Base-by-base conservation (phyloP, 1,140 invertebrate genomes). In the Caenorhabditis briggsae region DNA sequence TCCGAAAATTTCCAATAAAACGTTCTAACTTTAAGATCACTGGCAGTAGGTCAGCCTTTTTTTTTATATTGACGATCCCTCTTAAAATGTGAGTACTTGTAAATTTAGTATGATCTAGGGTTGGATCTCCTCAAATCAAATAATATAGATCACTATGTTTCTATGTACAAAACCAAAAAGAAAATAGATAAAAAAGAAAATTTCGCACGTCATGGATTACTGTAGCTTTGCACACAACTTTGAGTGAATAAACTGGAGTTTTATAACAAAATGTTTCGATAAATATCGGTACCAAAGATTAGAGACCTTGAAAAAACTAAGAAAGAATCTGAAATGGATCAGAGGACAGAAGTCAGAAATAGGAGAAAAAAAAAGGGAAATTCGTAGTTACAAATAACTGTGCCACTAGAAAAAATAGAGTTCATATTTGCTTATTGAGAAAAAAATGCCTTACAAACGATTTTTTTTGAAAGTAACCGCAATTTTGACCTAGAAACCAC, bases 301-400 rank as follows among this genome's bases (percentile, higher is more conserved):
- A 78, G 16, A 78, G 70, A 48, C 18, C 46, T 78, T 78, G 46
- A 78, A 78, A 25, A 53, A 23, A 50, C 1, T 8, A 1, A 50
- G n/a, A 43, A 9, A 50, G 1, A 50, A 9, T 23, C 9, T 43
- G 2, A 78, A 78, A 78, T 11, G 23, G 23, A 78, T 23, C 11
- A 50, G 5, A 78, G 70, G 70, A n/a, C 70, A 78, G 46, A 50
- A 50, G 43, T 78, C 70, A 78, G 70, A 70, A 70, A 43, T 53
- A 8, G 12, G 16, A 53, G 50, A 50, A 50, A 50, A 53, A 53
- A 14, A 11, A 14, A 2, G 50, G 3, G 33, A 33, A 33, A 33
- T 33, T 33, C 33, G 33, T 33, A 33, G 33, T 33, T 33, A 58
- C 18, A n/a, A 7, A n/a, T n/a, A n/a, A 18, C 7, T 61, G 18